Evolutionary conservation across 2,888 invertebrate species (phyloP).

Genomic region (Branchipolynoe longqiensis): DNA sequence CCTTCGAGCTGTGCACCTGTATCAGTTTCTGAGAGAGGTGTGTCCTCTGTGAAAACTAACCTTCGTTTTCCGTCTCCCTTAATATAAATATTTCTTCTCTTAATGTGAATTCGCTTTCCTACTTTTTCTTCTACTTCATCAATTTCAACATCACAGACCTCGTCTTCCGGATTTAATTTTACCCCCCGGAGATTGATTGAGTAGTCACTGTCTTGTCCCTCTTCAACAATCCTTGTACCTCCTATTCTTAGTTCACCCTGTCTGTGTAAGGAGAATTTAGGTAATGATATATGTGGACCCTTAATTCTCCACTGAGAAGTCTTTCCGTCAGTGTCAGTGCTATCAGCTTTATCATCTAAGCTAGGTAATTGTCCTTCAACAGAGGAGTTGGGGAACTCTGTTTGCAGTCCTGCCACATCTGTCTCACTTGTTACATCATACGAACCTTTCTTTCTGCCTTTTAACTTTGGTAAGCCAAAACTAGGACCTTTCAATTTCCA

Average conservation of each 20-base stretch:
- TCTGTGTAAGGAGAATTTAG: conserved; percentile 1
- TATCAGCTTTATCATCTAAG: neutral
- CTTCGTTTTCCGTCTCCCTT: neutral
- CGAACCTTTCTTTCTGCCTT: conserved; percentile 29
- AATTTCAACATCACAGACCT: neutral
- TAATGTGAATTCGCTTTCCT: conserved; percentile 28
- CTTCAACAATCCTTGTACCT: neutral
- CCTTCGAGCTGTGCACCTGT: conserved; percentile 23
- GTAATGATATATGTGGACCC: conserved; percentile 32
- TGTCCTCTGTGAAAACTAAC: conserved; percentile 28
- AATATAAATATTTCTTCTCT: conserved; percentile 30
- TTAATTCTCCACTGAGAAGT: conserved; percentile 35
- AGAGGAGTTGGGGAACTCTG: neutral
- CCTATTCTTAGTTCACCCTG: conserved; percentile 19
- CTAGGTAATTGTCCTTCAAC: neutral
- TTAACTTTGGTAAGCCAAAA: conserved; percentile 21
- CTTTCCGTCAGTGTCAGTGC: neutral
- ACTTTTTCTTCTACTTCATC: conserved; percentile 13
- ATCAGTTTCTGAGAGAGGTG: neutral
- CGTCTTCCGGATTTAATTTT: neutral
- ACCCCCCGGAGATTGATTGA: neutral
- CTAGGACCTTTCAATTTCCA: conserved; percentile 45
- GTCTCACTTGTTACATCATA: conserved; percentile 30
- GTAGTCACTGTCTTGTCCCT: neutral
- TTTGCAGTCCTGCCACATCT: neutral